phyloP scores from a whole-genome alignment of 2,113 vertebrate genomes.

The Anarhynchus alexandrinus region DNA sequence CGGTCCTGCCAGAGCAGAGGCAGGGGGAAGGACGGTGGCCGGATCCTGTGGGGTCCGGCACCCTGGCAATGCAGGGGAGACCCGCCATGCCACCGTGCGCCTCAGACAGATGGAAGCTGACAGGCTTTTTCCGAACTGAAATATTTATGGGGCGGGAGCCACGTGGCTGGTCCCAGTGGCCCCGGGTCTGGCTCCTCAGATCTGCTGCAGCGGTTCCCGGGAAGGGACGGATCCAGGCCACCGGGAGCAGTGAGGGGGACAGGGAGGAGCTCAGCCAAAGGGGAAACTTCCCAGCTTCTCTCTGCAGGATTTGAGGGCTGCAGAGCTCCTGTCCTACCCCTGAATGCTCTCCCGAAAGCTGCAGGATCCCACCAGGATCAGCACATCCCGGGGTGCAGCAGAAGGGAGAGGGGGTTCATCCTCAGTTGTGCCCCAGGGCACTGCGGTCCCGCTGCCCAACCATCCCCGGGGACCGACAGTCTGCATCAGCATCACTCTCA shows the following conservation, averaged over 20 bases:
- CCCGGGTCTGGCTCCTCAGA: not conserved
- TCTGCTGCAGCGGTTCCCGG: not conserved
- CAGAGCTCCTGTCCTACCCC: not conserved
- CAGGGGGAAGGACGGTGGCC: not conserved
- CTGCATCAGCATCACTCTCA: not conserved
- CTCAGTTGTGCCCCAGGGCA: no score
- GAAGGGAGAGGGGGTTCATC: not conserved
- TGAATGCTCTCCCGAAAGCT: not conserved
- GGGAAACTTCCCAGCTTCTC: not conserved
- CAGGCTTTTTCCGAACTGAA: slow-evolving; percentile 13
- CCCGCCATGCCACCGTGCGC: not conserved
- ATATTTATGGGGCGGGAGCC: slow-evolving; percentile 30
- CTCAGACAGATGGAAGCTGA: slow-evolving; percentile 28
- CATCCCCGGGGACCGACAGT: not conserved
- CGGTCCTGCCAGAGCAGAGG: not conserved
- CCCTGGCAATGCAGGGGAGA: not conserved
- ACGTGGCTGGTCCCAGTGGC: not conserved
- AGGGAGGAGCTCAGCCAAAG: not conserved
- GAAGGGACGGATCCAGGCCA: not conserved
- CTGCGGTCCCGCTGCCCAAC: not conserved
- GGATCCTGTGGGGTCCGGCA: not conserved
- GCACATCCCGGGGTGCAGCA: not conserved
- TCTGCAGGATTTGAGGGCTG: not conserved
- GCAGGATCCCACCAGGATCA: not conserved
- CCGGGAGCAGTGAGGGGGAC: not conserved